Evolutionary conservation across 2,888 invertebrate species (phyloP).

Genomic region (Harpalus rubripes): DNA sequence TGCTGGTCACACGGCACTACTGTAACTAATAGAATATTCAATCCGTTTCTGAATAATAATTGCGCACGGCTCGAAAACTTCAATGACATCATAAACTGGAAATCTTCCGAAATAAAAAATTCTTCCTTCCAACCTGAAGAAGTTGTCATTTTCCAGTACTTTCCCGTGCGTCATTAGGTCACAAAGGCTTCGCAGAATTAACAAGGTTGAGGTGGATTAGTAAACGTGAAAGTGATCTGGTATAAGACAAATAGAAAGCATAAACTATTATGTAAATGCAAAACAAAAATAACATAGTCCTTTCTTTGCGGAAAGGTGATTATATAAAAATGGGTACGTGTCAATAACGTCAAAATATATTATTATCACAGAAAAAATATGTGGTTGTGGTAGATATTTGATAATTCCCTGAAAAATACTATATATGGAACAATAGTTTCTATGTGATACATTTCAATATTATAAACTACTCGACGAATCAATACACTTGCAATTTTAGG

Average conservation of each 20-base stretch:
- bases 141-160: slow-evolving; percentile 11
- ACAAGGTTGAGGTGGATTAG: slow-evolving; percentile 51
- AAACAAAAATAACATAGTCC: slow-evolving; percentile 33
- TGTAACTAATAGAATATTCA: slow-evolving; percentile 41
- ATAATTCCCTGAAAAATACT: not conserved
- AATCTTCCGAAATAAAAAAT: not conserved
- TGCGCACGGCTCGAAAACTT: slow-evolving; percentile 47
- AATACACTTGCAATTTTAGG: slow-evolving; percentile 56
- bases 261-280: slow-evolving; percentile 42
- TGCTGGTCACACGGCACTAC: slow-evolving; percentile 44
- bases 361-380: not conserved
- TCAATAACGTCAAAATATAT: slow-evolving; percentile 38
- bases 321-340: slow-evolving; percentile 23
- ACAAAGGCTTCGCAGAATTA: slow-evolving; percentile 54
- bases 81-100: slow-evolving; percentile 56
- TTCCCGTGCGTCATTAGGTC: slow-evolving; percentile 59
- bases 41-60: slow-evolving; percentile 48
- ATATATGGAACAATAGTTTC: slow-evolving; percentile 1
- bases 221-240: slow-evolving; percentile 46
- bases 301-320: slow-evolving; percentile 32
- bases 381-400: not conserved
- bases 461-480: slow-evolving; percentile 32
- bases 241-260: slow-evolving; percentile 59
- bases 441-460: slow-evolving; percentile 29
- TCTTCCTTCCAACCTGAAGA: not conserved